Conservation (phyloP, 2,797 vertebrate genomes). For the Philypnodon macrostomus region DNA sequence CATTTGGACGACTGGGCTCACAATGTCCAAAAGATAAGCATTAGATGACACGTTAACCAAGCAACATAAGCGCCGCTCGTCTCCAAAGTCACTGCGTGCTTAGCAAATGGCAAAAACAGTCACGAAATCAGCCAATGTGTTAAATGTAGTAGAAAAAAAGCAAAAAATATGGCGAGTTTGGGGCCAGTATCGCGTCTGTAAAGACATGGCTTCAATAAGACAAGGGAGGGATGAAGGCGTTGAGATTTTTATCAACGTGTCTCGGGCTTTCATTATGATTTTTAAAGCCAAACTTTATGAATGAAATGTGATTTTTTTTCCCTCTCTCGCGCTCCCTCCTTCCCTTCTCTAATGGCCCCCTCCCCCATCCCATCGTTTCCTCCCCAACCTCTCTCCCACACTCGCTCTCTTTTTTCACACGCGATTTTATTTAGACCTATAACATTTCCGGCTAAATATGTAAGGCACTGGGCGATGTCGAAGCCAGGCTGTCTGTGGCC, state of each 20-base stretch:
- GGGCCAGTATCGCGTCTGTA: conserved; percentile 66
- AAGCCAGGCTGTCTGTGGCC: conserved; percentile 68
- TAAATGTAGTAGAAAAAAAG: conserved; percentile 59
- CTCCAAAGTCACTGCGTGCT: conserved; percentile 51
- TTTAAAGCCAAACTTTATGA: conserved; percentile 88
- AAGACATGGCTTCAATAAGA: conserved; percentile 53
- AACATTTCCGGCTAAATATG: conserved; percentile 19
- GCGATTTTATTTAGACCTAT: conserved; percentile 46
- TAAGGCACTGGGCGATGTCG: conserved; percentile 42
- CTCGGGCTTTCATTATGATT: conserved; percentile 85
- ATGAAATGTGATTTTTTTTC: conserved; percentile 84
- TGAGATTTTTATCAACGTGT: conserved; percentile 81
- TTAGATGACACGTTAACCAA: conserved; percentile 23
- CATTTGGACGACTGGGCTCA: conserved; percentile 27
- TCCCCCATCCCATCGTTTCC: conserved; percentile 67
- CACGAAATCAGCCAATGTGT: conserved; percentile 73
- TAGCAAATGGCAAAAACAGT: conserved; percentile 49
- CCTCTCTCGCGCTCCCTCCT: conserved; percentile 62
- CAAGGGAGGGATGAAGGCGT: conserved; percentile 65
- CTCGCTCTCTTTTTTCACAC: conserved; percentile 57
- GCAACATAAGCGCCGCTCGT: conserved; percentile 30
- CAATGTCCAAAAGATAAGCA: conserved; percentile 2
- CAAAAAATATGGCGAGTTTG: conserved; percentile 74
- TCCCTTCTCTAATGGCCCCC: conserved; percentile 65
- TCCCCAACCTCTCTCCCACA: conserved; percentile 74